Conservation (phyloP, 2,888 invertebrate genomes). For the Heliconius sara region DNA sequence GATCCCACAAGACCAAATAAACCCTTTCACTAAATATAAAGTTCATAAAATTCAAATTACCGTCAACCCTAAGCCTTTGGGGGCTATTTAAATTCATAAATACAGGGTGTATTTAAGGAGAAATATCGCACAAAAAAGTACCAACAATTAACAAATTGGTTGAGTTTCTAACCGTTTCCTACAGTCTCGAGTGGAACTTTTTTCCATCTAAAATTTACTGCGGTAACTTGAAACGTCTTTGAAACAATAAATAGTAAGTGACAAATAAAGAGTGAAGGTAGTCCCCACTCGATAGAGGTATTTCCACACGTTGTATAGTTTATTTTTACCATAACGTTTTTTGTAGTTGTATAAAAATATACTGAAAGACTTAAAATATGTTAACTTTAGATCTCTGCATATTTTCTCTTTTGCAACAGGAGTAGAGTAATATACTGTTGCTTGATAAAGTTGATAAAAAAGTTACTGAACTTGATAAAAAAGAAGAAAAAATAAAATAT, state of each 20-base stretch:
- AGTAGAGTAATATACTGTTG: neutral
- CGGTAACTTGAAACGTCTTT: constrained; percentile 69
- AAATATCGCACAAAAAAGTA: constrained; percentile 69
- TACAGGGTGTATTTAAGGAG: constrained; percentile 61
- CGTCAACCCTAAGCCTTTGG: constrained; percentile 73
- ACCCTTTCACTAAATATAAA: constrained; percentile 75
- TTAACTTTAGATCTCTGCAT: neutral
- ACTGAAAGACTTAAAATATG: too few species aligned
- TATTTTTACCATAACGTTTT: neutral
- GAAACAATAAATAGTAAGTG: constrained; percentile 74
- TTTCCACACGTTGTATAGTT: constrained; percentile 43
- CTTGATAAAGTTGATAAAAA: neutral
- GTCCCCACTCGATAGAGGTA: constrained; percentile 38
- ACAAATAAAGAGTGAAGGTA: constrained; percentile 59
- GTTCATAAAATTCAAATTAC: constrained; percentile 81
- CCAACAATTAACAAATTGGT: constrained; percentile 82
- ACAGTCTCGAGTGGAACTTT: constrained; percentile 57
- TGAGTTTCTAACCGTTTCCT: constrained; percentile 75
- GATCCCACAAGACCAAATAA: constrained; percentile 58
- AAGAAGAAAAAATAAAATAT: neutral
- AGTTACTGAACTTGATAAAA: too few species aligned
- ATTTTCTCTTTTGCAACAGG: neutral
- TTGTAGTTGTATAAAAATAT: neutral
- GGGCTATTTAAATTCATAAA: constrained; percentile 81
- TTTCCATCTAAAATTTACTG: constrained; percentile 59